Percentiles rank a stretch among this genome's conserved stretches.
phyloP scores from a whole-genome alignment of 2,113 vertebrate species.

The Eublepharis macularius region DNA sequence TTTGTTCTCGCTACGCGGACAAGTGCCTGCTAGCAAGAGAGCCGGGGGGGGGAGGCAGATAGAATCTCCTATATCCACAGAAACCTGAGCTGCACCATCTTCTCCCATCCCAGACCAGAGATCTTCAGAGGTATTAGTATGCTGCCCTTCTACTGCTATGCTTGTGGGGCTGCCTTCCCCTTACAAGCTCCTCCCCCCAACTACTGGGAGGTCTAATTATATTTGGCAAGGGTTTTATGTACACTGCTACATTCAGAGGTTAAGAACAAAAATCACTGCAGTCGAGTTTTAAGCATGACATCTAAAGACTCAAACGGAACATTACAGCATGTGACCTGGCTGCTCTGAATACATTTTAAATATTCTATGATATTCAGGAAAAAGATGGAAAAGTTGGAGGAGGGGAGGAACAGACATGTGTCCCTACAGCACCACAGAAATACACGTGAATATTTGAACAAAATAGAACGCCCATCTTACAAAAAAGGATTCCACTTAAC shows the following conservation, averaged over 20 bases:
- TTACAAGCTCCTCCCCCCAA: too few relatives aligned
- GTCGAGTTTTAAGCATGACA: too few relatives aligned
- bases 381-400: background rate
- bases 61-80: background rate
- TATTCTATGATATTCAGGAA: background rate
- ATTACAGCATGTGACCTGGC: background rate
- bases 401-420: background rate
- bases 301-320: background rate
- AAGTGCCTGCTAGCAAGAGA: background rate
- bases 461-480: background rate
- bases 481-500: background rate
- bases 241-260: too few relatives aligned
- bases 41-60: too few relatives aligned
- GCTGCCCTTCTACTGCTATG: too few relatives aligned
- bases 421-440: background rate
- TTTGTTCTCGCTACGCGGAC: background rate
- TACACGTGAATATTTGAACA: background rate
- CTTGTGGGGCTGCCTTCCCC: too few relatives aligned
- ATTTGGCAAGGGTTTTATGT: too few relatives aligned
- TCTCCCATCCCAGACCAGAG: background rate
- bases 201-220: too few relatives aligned
- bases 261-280: too few relatives aligned
- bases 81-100: background rate
- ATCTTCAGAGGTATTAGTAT: too few relatives aligned
- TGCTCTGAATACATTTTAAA: background rate